These are phyloP conservation scores for Vanessa cardui DNA, from an alignment of 2,888 invertebrate species.

Conservation along the genomic window DNA sequence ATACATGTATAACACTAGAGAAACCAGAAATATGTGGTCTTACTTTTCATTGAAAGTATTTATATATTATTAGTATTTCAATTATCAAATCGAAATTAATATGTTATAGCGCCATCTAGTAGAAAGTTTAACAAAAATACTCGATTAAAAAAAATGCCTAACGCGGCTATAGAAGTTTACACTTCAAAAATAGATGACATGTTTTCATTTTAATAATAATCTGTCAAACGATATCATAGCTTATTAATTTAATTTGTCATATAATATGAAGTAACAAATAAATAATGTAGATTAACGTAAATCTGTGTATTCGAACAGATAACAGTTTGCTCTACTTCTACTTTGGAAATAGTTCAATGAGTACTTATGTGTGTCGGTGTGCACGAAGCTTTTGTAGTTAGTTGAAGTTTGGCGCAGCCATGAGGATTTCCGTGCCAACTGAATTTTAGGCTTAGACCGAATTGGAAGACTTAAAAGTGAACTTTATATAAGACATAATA, in stretches of 20 bases:
- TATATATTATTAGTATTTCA: too few species aligned
- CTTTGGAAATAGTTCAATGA: constrained; percentile 37
- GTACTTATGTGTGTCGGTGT: constrained; percentile 34
- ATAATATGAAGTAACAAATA: constrained; percentile 1
- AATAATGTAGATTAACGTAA: constrained; percentile 12
- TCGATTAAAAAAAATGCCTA: too few species aligned
- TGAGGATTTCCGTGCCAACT: constrained; percentile 40
- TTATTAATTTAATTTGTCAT: background rate
- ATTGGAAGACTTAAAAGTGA: constrained; percentile 11
- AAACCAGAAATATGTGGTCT: too few species aligned
- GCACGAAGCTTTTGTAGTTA: constrained; percentile 38
- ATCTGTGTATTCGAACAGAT: constrained; percentile 18
- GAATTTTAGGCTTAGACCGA: constrained; percentile 34
- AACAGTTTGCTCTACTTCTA: constrained; percentile 32
- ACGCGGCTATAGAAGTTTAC: too few species aligned
- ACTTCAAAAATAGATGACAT: too few species aligned
- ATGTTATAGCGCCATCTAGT: too few species aligned
- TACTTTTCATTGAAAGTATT: too few species aligned
- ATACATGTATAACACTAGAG: too few species aligned
- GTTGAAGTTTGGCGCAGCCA: constrained; percentile 39
- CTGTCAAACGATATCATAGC: too few species aligned
- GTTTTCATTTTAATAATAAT: too few species aligned
- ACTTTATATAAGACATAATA: constrained; percentile 9
- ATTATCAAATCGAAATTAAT: too few species aligned
- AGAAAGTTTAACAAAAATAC: too few species aligned